Percentiles rank a stretch among this genome's conserved stretches.
Conservation (phyloP, 2,113 vertebrate genomes). For the Motacilla tschutschensis region DNA sequence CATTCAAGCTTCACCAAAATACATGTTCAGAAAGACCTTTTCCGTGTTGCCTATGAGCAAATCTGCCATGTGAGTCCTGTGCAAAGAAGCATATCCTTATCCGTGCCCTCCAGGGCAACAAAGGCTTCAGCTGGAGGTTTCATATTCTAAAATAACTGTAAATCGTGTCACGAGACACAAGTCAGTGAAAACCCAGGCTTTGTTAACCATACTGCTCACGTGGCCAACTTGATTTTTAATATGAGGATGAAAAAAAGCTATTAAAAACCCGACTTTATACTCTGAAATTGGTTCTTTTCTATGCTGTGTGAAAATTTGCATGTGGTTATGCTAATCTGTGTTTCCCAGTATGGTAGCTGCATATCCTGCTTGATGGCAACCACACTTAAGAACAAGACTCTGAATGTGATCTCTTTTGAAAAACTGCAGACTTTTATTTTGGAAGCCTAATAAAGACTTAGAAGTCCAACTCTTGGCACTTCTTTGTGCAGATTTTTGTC, state of each 20-base stretch:
- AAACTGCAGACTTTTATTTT: constrained; percentile 7
- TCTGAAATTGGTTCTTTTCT: constrained; percentile 4
- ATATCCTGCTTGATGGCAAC: not conserved
- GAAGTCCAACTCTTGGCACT: not conserved
- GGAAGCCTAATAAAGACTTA: not conserved
- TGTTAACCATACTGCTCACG: not conserved
- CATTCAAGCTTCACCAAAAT: not conserved
- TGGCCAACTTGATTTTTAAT: constrained; percentile 1
- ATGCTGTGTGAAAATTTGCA: constrained; percentile 23
- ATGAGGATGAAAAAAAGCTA: constrained; percentile 17
- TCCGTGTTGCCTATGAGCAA: not conserved
- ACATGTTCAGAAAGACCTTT: not conserved
- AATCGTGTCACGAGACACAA: not conserved
- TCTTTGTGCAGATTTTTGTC: constrained; percentile 2
- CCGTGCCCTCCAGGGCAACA: not conserved
- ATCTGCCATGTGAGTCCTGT: not conserved
- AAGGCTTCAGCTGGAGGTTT: not conserved
- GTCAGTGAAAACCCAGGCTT: not conserved
- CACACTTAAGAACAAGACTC: not conserved
- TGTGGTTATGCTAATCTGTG: constrained; percentile 18
- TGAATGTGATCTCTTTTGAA: not conserved
- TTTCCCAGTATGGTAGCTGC: not conserved
- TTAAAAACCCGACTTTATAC: not conserved
- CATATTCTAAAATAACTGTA: not conserved
- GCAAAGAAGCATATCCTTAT: not conserved